Evolutionary conservation across 2,797 vertebrate species (phyloP).

Genomic region (Ceryle rudis): DNA sequence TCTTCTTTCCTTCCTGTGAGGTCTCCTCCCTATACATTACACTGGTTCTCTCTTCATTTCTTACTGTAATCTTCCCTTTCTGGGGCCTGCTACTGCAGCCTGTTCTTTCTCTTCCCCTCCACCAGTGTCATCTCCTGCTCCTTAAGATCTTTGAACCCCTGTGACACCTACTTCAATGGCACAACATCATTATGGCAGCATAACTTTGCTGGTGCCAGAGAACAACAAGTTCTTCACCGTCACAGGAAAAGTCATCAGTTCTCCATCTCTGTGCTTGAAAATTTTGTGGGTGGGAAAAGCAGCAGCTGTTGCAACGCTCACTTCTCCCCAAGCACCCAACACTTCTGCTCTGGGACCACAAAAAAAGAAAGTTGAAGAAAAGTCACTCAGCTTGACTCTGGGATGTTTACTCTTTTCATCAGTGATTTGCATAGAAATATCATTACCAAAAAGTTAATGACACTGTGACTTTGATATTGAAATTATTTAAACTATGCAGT

Average conservation of each 20-base stretch:
- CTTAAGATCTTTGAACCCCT: neutral
- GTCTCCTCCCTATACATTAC: neutral
- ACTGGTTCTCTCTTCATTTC: neutral
- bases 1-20: neutral
- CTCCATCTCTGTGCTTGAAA: neutral
- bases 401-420: neutral
- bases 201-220: neutral
- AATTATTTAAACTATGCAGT: neutral
- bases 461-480: neutral
- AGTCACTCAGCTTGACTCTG: neutral
- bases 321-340: neutral
- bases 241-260: neutral
- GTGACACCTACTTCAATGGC: neutral
- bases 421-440: neutral
- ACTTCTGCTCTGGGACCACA: neutral
- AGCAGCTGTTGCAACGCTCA: neutral
- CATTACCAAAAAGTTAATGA: constrained; percentile 1
- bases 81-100: neutral
- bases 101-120: neutral
- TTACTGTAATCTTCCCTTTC: neutral
- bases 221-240: neutral
- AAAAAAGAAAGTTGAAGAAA: neutral
- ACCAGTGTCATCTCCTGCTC: neutral
- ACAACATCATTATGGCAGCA: neutral
- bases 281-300: neutral